phyloP scores from a whole-genome alignment of 1,140 invertebrate genomes.

The Streblospio benedicti region DNA sequence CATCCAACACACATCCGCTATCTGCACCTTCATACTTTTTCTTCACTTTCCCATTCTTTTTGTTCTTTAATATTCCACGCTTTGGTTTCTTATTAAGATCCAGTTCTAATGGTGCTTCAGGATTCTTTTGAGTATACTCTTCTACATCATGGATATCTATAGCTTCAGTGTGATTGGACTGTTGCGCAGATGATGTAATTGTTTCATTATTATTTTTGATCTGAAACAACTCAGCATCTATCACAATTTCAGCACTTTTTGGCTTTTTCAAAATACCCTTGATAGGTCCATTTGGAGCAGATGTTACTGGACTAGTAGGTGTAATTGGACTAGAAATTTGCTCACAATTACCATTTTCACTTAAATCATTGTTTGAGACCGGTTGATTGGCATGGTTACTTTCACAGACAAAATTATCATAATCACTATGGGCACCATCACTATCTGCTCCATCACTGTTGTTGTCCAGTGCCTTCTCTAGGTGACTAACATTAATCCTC shows the following conservation, averaged over 20 bases:
- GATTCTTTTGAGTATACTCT: background rate
- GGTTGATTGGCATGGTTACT: background rate
- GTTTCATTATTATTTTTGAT: background rate
- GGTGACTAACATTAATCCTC: too few species aligned
- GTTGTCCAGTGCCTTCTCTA: background rate
- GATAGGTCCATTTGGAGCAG: background rate
- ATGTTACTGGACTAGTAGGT: background rate
- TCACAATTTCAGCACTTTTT: background rate
- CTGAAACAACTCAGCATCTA: background rate
- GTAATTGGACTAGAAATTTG: background rate
- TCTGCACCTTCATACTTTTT: slow-evolving; percentile 22
- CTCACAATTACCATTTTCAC: too few species aligned
- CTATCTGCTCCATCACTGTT: background rate
- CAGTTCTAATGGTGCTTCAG: slow-evolving; percentile 7
- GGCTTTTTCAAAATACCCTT: slow-evolving; percentile 2
- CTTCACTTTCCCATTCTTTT: slow-evolving; percentile 12
- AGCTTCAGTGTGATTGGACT: background rate
- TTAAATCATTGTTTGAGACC: background rate
- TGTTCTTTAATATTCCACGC: slow-evolving; percentile 36
- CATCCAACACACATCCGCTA: slow-evolving; percentile 31
- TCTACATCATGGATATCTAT: too few species aligned
- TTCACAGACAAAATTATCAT: background rate
- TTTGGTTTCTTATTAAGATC: slow-evolving; percentile 34
- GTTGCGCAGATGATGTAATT: background rate
- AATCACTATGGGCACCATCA: background rate